Conservation (phyloP, 2,797 vertebrate species). For the Characodon lateralis region DNA sequence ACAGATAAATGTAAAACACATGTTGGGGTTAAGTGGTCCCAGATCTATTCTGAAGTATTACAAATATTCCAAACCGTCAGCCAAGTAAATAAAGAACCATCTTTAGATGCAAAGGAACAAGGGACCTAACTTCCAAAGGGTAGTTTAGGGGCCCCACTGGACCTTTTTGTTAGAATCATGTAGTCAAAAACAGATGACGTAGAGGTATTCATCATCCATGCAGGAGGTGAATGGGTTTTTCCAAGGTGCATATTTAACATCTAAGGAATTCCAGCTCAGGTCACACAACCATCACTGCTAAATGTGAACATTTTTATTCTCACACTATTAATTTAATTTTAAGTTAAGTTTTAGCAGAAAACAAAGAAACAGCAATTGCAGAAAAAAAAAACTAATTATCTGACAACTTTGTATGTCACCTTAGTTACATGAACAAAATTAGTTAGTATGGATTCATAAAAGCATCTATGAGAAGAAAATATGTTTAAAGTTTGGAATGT, state of each 20-base stretch:
- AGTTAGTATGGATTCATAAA: neutral
- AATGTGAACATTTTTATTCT: neutral
- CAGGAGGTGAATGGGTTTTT: neutral
- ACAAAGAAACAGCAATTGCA: neutral
- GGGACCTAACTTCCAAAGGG: neutral
- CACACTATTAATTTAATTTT: too few relatives aligned
- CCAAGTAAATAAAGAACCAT: neutral
- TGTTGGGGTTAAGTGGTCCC: neutral
- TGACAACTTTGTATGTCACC: neutral
- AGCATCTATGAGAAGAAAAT: too few relatives aligned
- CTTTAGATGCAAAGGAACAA: constrained; percentile 8
- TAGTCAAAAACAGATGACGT: neutral
- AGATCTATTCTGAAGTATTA: neutral
- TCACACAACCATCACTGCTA: neutral
- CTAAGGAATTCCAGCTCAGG: constrained; percentile 1
- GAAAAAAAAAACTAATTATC: neutral
- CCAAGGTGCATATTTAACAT: constrained; percentile 9
- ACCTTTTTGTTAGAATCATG: neutral
- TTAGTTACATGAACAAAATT: neutral
- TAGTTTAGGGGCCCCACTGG: neutral
- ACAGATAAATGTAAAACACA: neutral
- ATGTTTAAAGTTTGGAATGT: too few relatives aligned
- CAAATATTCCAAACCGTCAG: neutral
- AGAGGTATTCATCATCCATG: neutral
- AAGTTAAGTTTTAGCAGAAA: neutral